A percentile compares a stretch with the other conserved stretches of the same genome.
These are phyloP conservation scores for Heterodera filipjevi DNA, from an alignment of 2,888 invertebrate species.

Conservation along the genomic window DNA sequence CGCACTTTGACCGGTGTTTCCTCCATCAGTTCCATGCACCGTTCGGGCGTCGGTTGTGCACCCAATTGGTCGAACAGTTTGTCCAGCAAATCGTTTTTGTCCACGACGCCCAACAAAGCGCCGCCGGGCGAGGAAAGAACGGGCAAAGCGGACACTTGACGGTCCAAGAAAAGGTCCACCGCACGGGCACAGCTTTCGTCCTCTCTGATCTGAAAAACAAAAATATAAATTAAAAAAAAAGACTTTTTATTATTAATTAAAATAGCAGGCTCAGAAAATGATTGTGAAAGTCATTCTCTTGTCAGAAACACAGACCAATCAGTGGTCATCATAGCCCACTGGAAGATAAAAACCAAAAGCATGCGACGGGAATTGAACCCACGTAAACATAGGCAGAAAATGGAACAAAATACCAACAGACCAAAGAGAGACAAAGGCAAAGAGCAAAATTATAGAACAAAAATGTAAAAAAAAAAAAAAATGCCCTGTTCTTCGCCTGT, in stretches of 20 bases:
- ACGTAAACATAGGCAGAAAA: neutral
- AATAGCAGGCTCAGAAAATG: neutral
- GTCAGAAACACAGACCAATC: constrained; percentile 39
- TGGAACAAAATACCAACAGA: neutral
- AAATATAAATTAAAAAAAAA: neutral
- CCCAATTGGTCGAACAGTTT: constrained; percentile 25
- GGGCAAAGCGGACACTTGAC: constrained; percentile 26
- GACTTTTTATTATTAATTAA: neutral
- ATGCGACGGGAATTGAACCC: constrained; percentile 43
- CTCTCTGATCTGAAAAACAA: constrained; percentile 26
- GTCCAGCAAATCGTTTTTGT: constrained; percentile 27
- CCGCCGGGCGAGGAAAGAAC: constrained; percentile 17
- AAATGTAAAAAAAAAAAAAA: neutral
- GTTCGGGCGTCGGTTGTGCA: constrained; percentile 21
- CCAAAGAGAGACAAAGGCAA: neutral
- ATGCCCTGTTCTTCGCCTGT: too few relatives aligned
- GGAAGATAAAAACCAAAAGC: constrained; percentile 41
- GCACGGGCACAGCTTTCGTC: constrained; percentile 28
- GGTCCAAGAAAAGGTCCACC: constrained; percentile 26
- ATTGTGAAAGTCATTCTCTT: neutral
- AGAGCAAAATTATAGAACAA: neutral
- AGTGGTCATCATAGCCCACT: constrained; percentile 48
- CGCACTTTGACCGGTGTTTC: constrained; percentile 37
- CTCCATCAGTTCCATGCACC: constrained; percentile 30
- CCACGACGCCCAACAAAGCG: constrained; percentile 19